These are phyloP conservation scores for Cylloceria caligata DNA, from an alignment of 2,888 invertebrate species.

Conservation along the genomic window DNA sequence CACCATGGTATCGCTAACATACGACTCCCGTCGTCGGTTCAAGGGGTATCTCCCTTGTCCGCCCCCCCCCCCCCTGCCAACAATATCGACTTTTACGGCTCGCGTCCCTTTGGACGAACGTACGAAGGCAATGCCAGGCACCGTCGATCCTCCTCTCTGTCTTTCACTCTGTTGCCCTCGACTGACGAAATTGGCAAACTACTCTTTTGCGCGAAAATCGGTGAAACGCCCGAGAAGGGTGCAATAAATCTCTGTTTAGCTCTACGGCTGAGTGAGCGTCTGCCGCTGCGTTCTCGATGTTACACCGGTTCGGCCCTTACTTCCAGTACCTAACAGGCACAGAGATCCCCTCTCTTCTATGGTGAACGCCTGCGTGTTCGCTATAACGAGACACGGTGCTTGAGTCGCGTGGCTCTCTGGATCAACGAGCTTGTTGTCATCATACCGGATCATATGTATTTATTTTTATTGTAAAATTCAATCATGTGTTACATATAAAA, in stretches of 20 bases:
- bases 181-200: constrained; percentile 68
- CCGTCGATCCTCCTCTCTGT: constrained; percentile 50
- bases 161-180: constrained; percentile 24
- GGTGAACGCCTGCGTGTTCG: constrained; percentile 44
- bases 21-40: constrained; percentile 23
- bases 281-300: constrained; percentile 14
- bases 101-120: constrained; percentile 61
- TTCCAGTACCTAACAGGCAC: constrained; percentile 6
- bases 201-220: constrained; percentile 77
- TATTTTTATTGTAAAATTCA: constrained; percentile 25
- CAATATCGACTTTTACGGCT: constrained; percentile 70
- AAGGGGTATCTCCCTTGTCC: background rate
- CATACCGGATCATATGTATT: background rate
- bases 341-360: constrained; percentile 15
- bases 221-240: constrained; percentile 72
- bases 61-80: constrained; percentile 23
- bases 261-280: constrained; percentile 28
- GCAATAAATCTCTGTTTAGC: constrained; percentile 73
- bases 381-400: constrained; percentile 38
- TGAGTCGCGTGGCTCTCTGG: constrained; percentile 52
- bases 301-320: constrained; percentile 30
- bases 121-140: constrained; percentile 37
- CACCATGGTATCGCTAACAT: constrained; percentile 2
- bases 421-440: constrained; percentile 13
- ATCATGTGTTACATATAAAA: background rate